Conservation (phyloP, 2,888 invertebrate species). For the Celastrina argiolus region DNA sequence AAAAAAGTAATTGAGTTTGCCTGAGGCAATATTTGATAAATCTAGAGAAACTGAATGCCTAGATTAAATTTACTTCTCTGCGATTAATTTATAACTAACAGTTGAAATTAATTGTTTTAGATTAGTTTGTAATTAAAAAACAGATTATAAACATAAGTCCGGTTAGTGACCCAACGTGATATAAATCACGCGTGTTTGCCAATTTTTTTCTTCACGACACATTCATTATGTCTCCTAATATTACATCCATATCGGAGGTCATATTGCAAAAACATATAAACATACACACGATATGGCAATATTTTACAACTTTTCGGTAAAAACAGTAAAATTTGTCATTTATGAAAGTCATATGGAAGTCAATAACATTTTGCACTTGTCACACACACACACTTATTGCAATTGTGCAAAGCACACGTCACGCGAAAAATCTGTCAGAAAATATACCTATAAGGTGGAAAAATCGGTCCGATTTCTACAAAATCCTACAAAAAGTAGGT, state of each 20-base stretch:
- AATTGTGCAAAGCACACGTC: too few relatives aligned
- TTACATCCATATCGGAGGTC: conserved; percentile 14
- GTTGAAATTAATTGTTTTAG: not conserved
- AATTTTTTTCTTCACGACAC: not conserved
- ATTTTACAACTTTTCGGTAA: not conserved
- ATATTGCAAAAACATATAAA: conserved; percentile 4
- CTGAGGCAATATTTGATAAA: not conserved
- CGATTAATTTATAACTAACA: not conserved
- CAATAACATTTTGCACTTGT: not conserved
- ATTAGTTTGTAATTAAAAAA: not conserved
- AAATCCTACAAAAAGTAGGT: too few relatives aligned
- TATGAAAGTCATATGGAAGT: not conserved
- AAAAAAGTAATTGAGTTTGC: not conserved
- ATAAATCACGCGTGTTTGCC: not conserved
- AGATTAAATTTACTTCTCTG: not conserved
- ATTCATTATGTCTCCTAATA: not conserved
- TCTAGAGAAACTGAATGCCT: not conserved
- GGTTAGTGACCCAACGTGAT: not conserved
- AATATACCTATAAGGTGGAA: too few relatives aligned
- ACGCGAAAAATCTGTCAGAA: too few relatives aligned
- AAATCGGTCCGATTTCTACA: too few relatives aligned
- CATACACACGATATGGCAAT: not conserved
- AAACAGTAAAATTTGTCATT: not conserved
- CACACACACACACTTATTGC: not conserved
- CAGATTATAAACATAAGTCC: not conserved